These are phyloP conservation scores for Phenganax marumi DNA, from an alignment of 92 coral and sea anemone genomes.

Conservation along the genomic window DNA sequence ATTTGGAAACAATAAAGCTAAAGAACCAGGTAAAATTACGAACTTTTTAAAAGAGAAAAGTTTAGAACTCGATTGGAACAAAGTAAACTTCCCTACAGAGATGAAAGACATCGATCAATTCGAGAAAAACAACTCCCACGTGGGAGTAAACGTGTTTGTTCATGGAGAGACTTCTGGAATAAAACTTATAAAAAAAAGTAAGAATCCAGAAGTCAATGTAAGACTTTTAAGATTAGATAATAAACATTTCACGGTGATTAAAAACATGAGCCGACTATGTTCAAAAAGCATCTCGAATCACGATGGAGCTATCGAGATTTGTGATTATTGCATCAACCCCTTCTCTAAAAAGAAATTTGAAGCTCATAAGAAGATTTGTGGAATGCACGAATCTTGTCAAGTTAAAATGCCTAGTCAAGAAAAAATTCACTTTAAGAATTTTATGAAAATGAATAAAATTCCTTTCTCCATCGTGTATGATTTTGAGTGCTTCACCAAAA, in stretches of 20 bases:
- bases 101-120: no score
- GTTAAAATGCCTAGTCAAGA: background rate
- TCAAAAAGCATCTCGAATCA: background rate
- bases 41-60: no score
- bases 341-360: background rate
- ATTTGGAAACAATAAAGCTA: no score
- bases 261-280: conserved; percentile 10
- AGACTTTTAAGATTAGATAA: no score
- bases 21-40: no score
- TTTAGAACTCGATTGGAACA: no score
- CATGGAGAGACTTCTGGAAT: background rate
- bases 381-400: background rate
- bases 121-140: conserved; percentile 33
- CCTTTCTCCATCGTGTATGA: conserved; percentile 5
- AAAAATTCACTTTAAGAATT: conserved; percentile 25
- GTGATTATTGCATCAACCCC: background rate
- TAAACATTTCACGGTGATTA: no score
- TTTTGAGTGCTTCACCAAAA: conserved; percentile 32
- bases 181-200: no score
- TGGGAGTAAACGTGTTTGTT: conserved; percentile 47
- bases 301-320: background rate
- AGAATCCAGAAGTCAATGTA: no score
- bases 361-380: background rate
- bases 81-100: no score
- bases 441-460: conserved; percentile 45